A percentile compares a stretch with the other conserved stretches of the same genome.
Evolutionary conservation across 2,113 vertebrate genomes (phyloP).

Genomic region (Leucosticte australis): DNA sequence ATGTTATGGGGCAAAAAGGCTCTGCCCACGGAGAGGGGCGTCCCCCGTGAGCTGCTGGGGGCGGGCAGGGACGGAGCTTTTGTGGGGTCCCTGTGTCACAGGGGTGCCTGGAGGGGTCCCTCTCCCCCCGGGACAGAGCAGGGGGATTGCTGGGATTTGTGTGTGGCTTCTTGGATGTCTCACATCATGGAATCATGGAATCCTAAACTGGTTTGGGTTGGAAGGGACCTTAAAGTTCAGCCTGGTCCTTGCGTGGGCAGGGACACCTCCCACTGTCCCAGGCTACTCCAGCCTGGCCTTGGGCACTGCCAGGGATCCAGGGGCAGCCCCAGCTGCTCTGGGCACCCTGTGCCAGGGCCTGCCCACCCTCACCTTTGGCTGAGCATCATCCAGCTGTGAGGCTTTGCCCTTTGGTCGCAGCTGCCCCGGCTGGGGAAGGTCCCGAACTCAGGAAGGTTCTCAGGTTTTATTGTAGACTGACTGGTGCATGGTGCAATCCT

Average conservation of each 20-base stretch:
- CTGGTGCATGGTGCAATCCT: fast-evolving
- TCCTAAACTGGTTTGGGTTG: not conserved
- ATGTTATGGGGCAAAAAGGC: fast-evolving
- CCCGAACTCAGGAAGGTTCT: not conserved
- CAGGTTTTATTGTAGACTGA: not conserved
- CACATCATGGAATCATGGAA: fast-evolving
- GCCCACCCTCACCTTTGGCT: not conserved
- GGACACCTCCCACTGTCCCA: not conserved
- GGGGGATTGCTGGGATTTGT: fast-evolving
- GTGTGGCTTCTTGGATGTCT: not conserved
- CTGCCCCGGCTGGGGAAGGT: not conserved
- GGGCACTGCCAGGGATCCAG: not conserved
- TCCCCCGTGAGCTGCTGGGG: not conserved
- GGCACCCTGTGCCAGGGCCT: not conserved
- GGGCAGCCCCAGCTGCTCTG: not conserved
- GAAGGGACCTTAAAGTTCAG: not conserved
- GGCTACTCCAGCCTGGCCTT: not conserved
- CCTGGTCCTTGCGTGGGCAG: not conserved
- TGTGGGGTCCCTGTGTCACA: not conserved
- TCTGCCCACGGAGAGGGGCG: not conserved
- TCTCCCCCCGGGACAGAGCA: not conserved
- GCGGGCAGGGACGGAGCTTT: not conserved
- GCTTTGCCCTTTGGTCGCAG: not conserved
- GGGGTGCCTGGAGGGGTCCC: not conserved
- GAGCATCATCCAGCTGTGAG: not conserved